Base-by-base conservation (phyloP, 2,888 invertebrate genomes). In the Diloba caeruleocephala region DNA sequence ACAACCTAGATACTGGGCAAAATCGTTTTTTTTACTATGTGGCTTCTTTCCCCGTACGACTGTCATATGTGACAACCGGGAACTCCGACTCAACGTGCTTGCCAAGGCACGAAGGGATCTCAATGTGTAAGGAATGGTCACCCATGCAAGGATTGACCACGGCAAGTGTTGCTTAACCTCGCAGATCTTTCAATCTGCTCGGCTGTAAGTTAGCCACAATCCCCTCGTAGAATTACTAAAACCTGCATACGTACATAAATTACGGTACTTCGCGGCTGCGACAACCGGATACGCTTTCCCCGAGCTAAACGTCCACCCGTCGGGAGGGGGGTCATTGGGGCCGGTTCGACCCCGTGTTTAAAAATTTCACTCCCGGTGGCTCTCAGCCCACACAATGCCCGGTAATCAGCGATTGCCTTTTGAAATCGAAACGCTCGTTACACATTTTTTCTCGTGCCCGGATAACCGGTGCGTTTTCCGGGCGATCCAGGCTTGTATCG, bases 321-420 rank as follows among this genome's bases (percentile, higher is more conserved):
- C 33, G 62, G 51, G 31, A 42, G 56, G 57, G 62, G 64, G 68
- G 60, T 63, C 61, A 68, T 54, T 39, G 38, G 58, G 57, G 63
- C 59, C 52, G 49, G 58, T n/a, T 3, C 19, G 19, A 31, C 46
- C 68, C 70, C 65, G 87, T 86, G 89, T 90, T 92, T 92, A 91
- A 91, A 91, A 92, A 91, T 92, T 92, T 92, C 88, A 90, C 88
- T 85, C 90, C 90, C 88, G 83, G 79, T 87, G 88, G 71, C 67
- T 84, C 82, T 66, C 62, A 54, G 63, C 71, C 78, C 79, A 75
- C 79, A 90, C 90, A 91, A 91, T 90, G 84, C 78, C 78, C 84
- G 81, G 84, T 89, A 91, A 92, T 92, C 90, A 91, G 81, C 86
- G 88, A 92, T 92, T 85, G 90, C 89, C 89, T 89, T 92, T 91